phyloP scores from a whole-genome alignment of 2,888 invertebrate genomes.

The Metacarcinus magister region DNA sequence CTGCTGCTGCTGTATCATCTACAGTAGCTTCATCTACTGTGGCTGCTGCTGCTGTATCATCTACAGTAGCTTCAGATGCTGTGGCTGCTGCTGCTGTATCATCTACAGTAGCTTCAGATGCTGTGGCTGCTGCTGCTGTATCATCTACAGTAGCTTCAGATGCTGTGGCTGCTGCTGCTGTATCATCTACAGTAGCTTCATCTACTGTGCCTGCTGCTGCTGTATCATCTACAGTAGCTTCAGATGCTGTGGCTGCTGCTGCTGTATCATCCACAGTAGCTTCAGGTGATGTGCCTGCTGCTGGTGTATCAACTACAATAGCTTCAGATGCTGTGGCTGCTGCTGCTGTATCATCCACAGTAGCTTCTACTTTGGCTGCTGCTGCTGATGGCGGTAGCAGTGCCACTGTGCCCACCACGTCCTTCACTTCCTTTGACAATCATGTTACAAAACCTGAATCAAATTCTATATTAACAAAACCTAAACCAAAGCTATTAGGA shows the following conservation, averaged over 20 bases:
- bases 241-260: background rate
- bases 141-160: background rate
- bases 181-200: background rate
- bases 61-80: background rate
- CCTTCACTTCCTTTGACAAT: background rate
- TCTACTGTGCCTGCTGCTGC: background rate
- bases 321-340: background rate
- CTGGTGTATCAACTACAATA: background rate
- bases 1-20: conserved; percentile 42
- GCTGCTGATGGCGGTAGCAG: conserved; percentile 52
- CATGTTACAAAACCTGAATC: background rate
- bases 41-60: conserved; percentile 13
- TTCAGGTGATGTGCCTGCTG: background rate
- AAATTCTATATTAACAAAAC: conserved; percentile 55
- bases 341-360: conserved; percentile 20
- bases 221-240: background rate
- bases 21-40: background rate
- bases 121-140: background rate
- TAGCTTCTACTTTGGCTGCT: background rate
- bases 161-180: conserved; percentile 1
- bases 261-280: background rate
- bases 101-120: background rate
- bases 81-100: background rate
- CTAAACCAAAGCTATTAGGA: conserved; percentile 80
- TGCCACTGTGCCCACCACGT: background rate